phyloP scores from a whole-genome alignment of 2,888 invertebrate species.

The Bedellia somnulentella region DNA sequence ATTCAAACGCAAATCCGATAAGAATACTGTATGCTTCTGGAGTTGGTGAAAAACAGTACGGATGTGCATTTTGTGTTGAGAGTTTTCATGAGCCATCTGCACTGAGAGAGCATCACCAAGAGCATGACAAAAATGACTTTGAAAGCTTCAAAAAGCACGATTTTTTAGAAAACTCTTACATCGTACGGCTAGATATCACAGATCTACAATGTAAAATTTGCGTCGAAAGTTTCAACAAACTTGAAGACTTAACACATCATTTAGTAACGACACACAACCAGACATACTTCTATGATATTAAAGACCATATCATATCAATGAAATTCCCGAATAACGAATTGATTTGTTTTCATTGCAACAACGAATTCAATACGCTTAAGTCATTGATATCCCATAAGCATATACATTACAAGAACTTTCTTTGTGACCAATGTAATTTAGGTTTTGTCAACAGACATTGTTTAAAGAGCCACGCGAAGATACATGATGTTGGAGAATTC shows the following conservation, averaged over 20 bases:
- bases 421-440: slow-evolving; percentile 44
- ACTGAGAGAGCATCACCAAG: slow-evolving; percentile 30
- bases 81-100: slow-evolving; percentile 32
- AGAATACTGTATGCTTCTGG: slow-evolving; percentile 46
- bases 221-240: slow-evolving; percentile 22
- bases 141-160: slow-evolving; percentile 38
- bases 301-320: slow-evolving; percentile 41
- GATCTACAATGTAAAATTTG: slow-evolving; percentile 42
- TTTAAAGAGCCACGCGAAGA: slow-evolving; percentile 36
- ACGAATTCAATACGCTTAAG: slow-evolving; percentile 43
- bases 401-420: slow-evolving; percentile 41
- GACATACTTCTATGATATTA: slow-evolving; percentile 31
- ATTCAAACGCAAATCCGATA: slow-evolving; percentile 45
- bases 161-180: slow-evolving; percentile 39
- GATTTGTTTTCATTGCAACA: slow-evolving; percentile 37
- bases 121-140: slow-evolving; percentile 35
- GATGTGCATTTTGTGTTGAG: slow-evolving; percentile 46
- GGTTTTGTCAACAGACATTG: slow-evolving; percentile 45
- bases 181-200: slow-evolving; percentile 41
- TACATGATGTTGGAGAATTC: slow-evolving; percentile 22
- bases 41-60: no score
- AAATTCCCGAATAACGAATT: slow-evolving; percentile 35
- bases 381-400: slow-evolving; percentile 50
- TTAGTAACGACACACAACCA: slow-evolving; percentile 33
- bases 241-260: slow-evolving; percentile 29